Evolutionary conservation across 1,140 invertebrate genomes (phyloP).

Genomic region (Drosophila pectinifera): DNA sequence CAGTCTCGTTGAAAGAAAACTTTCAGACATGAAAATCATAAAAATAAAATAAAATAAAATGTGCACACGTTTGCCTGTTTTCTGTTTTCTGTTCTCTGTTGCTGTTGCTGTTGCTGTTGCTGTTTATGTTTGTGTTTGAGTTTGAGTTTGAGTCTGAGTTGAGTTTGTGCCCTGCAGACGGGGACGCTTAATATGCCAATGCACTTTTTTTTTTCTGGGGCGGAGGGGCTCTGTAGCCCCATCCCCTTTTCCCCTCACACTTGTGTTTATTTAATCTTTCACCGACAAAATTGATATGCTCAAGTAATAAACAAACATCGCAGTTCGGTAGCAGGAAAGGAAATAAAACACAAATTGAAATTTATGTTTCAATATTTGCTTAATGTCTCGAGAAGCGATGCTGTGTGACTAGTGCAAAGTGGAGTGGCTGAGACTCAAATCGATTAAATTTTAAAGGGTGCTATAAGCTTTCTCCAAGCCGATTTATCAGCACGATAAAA

Average conservation of each 20-base stretch:
- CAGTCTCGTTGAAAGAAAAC: conserved; percentile 48
- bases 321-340: conserved; percentile 3
- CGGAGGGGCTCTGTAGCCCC: background rate
- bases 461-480: conserved; percentile 11
- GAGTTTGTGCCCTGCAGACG: conserved; percentile 47
- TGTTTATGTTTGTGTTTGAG: conserved; percentile 26
- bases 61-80: conserved; percentile 63
- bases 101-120: conserved; percentile 5
- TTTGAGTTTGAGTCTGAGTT: too few species aligned
- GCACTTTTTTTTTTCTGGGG: conserved; percentile 46
- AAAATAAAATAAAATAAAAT: conserved; percentile 71
- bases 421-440: conserved; percentile 4
- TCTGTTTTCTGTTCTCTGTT: conserved; percentile 15
- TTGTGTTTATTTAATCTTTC: conserved; percentile 47
- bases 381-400: conserved; percentile 31
- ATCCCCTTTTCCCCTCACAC: background rate
- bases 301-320: conserved; percentile 44
- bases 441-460: conserved; percentile 29
- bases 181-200: conserved; percentile 71
- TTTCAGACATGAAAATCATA: conserved; percentile 56
- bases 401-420: conserved; percentile 13
- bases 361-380: conserved; percentile 45
- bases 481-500: background rate
- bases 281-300: conserved; percentile 48
- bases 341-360: conserved; percentile 34